Evolutionary conservation across 2,888 invertebrate species (phyloP).

Genomic region (Rugalucina vietnamica): DNA sequence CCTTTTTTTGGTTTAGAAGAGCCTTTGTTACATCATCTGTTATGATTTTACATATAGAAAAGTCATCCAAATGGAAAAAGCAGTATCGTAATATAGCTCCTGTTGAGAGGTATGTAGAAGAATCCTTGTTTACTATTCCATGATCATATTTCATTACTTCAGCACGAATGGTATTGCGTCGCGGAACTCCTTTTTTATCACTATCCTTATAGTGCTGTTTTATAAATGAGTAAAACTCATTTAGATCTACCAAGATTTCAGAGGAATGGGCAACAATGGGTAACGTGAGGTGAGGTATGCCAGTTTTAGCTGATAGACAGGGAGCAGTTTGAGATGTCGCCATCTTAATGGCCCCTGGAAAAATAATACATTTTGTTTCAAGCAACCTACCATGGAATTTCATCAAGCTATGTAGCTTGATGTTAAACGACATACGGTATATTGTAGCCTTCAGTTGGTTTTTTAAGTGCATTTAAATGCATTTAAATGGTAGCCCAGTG

Average conservation of each 20-base stretch:
- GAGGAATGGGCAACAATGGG: neutral
- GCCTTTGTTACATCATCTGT: neutral
- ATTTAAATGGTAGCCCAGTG: too few species aligned
- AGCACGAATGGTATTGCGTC: neutral
- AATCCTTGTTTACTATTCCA: neutral
- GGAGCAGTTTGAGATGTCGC: neutral
- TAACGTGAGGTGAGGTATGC: neutral
- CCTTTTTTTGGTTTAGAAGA: neutral
- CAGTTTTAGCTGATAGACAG: neutral
- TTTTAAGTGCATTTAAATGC: too few species aligned
- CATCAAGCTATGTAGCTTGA: too few species aligned
- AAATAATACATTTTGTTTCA: too few species aligned
- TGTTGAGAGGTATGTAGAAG: neutral
- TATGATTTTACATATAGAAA: neutral
- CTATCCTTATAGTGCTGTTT: neutral
- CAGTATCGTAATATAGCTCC: slow-evolving; percentile 1
- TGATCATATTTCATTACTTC: neutral
- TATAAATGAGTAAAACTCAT: neutral
- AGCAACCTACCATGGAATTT: too few species aligned
- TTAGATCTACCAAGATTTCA: slow-evolving; percentile 8
- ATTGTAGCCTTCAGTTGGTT: too few species aligned
- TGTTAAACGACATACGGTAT: too few species aligned
- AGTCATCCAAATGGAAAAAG: neutral
- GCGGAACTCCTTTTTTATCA: neutral
- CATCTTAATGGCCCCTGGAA: neutral